phyloP scores from a whole-genome alignment of 2,113 vertebrate species.

The Zosterops pallidus region DNA sequence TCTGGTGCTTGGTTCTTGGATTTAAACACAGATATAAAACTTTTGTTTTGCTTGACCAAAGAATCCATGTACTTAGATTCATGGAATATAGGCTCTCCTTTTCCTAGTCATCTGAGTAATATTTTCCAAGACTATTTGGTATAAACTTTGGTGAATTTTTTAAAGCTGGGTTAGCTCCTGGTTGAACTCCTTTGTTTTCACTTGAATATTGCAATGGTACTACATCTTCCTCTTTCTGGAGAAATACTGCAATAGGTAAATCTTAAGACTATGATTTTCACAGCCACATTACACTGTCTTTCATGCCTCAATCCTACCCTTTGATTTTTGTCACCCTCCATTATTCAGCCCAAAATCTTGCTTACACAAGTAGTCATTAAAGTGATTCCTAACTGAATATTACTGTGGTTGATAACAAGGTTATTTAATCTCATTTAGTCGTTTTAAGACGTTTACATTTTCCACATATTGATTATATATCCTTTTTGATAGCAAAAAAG shows the following conservation, averaged over 20 bases:
- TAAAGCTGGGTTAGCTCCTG: not conserved
- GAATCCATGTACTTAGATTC: not conserved
- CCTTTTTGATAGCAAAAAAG: accelerated
- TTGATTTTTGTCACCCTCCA: not conserved
- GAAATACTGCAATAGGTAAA: not conserved
- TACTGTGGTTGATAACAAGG: not conserved
- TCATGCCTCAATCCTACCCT: not conserved
- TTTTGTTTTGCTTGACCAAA: not conserved
- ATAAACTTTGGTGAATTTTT: not conserved
- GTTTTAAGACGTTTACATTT: not conserved
- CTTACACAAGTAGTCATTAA: not conserved
- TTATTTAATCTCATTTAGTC: not conserved
- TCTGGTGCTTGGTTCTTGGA: not conserved
- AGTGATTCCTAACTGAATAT: not conserved
- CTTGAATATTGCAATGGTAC: not conserved
- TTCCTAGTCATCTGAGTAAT: not conserved
- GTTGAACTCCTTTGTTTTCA: not conserved
- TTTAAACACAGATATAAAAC: not conserved
- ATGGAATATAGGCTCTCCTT: not conserved
- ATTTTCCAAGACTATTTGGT: not conserved
- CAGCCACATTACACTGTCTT: not conserved
- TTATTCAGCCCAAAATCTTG: not conserved
- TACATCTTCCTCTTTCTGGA: not conserved
- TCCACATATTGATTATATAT: not conserved
- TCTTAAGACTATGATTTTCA: not conserved